Percentiles rank a stretch among this genome's conserved stretches.
Evolutionary conservation across 1,140 invertebrate species (phyloP).

Genomic region (Argopecten irradians): DNA sequence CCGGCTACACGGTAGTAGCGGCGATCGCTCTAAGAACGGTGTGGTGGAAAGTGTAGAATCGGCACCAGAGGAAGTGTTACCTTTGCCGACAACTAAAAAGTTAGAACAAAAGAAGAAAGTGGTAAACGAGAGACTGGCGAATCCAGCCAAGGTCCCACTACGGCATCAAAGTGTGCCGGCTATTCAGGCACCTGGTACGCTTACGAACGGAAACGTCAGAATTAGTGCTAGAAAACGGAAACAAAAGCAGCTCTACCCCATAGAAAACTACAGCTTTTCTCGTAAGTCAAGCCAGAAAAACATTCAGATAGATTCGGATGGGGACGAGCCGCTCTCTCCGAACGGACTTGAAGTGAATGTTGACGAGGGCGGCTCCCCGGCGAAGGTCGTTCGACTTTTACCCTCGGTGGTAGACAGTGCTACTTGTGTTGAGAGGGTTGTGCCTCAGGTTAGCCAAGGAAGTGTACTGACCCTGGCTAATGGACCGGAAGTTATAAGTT

Average conservation of each 20-base stretch:
- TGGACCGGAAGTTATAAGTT: conserved; percentile 55
- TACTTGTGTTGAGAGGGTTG: not conserved
- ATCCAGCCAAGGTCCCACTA: not conserved
- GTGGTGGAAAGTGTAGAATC: not conserved
- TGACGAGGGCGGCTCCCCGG: conserved; percentile 24
- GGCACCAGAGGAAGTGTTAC: conserved; percentile 35
- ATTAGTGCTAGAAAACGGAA: conserved; percentile 69
- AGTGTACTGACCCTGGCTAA: conserved; percentile 56
- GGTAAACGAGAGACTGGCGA: not conserved
- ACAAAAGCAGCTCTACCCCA: conserved; percentile 71
- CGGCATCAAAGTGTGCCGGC: not conserved
- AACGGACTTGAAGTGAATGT: conserved; percentile 13
- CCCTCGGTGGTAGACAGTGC: not conserved
- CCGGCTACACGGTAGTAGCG: not conserved
- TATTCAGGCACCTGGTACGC: not conserved
- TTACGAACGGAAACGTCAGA: conserved; percentile 50
- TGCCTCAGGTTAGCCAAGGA: conserved; percentile 26
- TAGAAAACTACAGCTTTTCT: conserved; percentile 70
- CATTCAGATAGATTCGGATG: not conserved
- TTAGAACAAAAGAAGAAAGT: conserved; percentile 36
- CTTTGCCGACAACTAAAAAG: conserved; percentile 39
- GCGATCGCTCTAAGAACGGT: not conserved
- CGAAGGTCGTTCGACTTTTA: conserved; percentile 26
- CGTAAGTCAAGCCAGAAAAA: conserved; percentile 36
- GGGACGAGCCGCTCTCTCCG: conserved; percentile 6